A percentile compares a stretch with the other conserved stretches of the same genome.
phyloP scores from a whole-genome alignment of 1,140 invertebrate species.

The Drosophila sp. region DNA sequence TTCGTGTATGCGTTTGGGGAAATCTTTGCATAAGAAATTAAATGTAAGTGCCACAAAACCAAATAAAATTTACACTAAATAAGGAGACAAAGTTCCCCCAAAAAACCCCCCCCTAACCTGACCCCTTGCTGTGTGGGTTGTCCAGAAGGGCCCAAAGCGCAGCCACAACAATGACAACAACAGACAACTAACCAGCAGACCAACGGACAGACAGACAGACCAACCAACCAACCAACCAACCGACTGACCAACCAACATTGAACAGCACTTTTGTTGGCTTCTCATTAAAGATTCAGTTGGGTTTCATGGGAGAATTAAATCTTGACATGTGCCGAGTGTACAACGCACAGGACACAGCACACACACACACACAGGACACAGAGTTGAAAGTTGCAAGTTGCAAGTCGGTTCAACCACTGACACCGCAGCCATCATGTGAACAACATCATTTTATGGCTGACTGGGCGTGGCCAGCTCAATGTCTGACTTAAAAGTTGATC shows the following conservation, averaged over 20 bases:
- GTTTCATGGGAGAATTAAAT: conserved; percentile 77
- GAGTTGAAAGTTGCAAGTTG: conserved; percentile 31
- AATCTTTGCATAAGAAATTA: conserved; percentile 74
- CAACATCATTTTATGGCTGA: conserved; percentile 72
- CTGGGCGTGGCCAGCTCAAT: conserved; percentile 28
- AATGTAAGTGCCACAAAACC: conserved; percentile 73
- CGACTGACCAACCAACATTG: conserved; percentile 32
- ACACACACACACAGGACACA: neutral
- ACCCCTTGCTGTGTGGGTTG: conserved; percentile 17
- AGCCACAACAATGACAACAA: conserved; percentile 54
- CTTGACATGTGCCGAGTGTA: conserved; percentile 42
- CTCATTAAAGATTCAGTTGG: conserved; percentile 80
- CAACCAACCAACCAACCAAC: conserved; percentile 14
- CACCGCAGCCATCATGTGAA: conserved; percentile 31
- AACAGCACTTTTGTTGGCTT: conserved; percentile 49
- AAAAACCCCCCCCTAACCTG: conserved; percentile 24
- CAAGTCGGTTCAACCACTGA: conserved; percentile 36
- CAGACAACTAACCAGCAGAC: conserved; percentile 16
- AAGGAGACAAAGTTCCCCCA: neutral
- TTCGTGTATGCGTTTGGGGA: conserved; percentile 25
- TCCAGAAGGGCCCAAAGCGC: conserved; percentile 39
- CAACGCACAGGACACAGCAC: neutral
- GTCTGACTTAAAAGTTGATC: conserved; percentile 31
- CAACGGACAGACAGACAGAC: conserved; percentile 13
- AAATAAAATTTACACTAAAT: conserved; percentile 60